Evolutionary conservation across 2,888 invertebrate genomes (phyloP).

Genomic region (Pterostichus niger): DNA sequence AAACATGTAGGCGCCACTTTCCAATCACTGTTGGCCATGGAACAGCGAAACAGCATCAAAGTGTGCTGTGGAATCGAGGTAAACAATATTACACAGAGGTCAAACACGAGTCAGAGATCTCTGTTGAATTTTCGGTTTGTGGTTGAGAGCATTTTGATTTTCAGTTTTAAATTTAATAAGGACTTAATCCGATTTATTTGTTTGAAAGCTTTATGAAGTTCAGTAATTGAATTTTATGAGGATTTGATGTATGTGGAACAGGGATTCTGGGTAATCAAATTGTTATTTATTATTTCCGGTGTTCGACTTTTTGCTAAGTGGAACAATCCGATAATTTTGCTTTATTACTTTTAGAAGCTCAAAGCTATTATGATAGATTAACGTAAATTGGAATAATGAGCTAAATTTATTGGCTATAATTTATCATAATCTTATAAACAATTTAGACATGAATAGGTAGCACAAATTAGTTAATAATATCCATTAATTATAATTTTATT

Average conservation of each 20-base stretch:
- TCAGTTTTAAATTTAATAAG: constrained; percentile 29
- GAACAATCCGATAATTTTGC: constrained; percentile 21
- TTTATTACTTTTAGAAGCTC: constrained; percentile 2
- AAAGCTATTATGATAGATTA: neutral
- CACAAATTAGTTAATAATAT: neutral
- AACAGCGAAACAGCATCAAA: constrained; percentile 39
- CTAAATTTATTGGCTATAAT: neutral
- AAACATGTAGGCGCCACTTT: constrained; percentile 57
- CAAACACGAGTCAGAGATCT: constrained; percentile 49
- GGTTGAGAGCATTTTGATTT: constrained; percentile 2
- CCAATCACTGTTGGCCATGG: constrained; percentile 60
- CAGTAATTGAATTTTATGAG: constrained; percentile 27
- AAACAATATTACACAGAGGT: constrained; percentile 55
- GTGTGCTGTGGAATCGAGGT: constrained; percentile 48
- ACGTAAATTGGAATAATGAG: neutral
- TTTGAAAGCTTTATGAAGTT: constrained; percentile 15
- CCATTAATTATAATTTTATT: neutral
- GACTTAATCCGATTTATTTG: constrained; percentile 26
- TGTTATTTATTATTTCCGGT: constrained; percentile 37
- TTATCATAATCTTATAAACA: neutral
- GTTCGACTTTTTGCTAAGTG: constrained; percentile 28
- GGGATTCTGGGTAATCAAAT: constrained; percentile 24
- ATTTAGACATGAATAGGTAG: neutral
- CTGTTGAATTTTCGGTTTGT: constrained; percentile 8
- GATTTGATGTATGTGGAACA: constrained; percentile 12